Base-by-base conservation (phyloP, 2,113 vertebrate genomes). In the Erythrocercus mccallii region DNA sequence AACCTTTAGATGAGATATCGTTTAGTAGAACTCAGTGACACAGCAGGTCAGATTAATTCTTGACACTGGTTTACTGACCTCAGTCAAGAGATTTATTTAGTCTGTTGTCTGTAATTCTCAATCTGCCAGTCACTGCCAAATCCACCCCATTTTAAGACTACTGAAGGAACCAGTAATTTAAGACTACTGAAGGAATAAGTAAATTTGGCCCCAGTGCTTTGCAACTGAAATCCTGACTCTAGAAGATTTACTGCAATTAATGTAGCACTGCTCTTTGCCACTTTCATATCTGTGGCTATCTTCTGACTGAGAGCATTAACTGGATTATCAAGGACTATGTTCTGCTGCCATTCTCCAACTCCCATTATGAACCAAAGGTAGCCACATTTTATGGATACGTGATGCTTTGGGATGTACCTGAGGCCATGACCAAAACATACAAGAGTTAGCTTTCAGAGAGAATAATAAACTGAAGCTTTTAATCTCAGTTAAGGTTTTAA, bases 201-300 rank as follows among this genome's bases (percentile, higher is more conserved):
- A 74, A 76, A 84, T 72, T 76, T 91, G 78, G 65, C 53, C 33
- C 12, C 3, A 1, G 77, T 42, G 28, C 65, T 71, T 87, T 90
- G 50, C 45, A 48, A 12, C 48, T 79, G 65, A 94, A 85, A 81
- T 85, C 53, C 40, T 87, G 57, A 45, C 62, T 56, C 4, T 5
- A 60, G 48, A 77, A 83, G 68, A 91, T 57, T 87, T 86, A 79
- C 37, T 77, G 78, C 61, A 91, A 94, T 85, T 89, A 91, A 91
- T 82, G 92, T 81, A 94, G 57, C 25, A 40, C 45, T 65, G 62
- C 24, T 33, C 73, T 94, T 81, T 85, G 73, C 70, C 73, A 69
- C 61, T 71, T 79, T 57, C n/a, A 8, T 84, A 91, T 81, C 73
- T 68, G 57, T 74, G 51, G 64, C 42, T 73, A 30, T 81, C 81